Evolutionary conservation across 2,113 vertebrate genomes (phyloP).

Genomic region (Columbina picui): DNA sequence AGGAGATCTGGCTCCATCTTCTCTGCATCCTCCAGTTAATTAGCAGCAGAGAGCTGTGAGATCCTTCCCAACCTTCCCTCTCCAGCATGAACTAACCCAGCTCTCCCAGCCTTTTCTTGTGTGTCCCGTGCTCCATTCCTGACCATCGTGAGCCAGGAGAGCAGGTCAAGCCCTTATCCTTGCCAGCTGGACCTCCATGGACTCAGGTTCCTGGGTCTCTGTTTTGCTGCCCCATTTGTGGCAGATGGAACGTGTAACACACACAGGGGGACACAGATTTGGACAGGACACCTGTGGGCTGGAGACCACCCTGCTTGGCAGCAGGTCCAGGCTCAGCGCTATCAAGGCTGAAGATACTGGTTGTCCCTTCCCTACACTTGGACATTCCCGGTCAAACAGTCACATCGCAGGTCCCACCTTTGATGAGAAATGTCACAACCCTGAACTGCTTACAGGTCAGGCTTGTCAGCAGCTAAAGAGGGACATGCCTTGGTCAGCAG

Average conservation of each 20-base stretch:
- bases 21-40: not conserved
- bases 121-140: not conserved
- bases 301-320: not conserved
- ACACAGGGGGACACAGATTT: not conserved
- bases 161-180: not conserved
- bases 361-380: not conserved
- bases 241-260: not conserved
- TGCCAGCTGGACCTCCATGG: not conserved
- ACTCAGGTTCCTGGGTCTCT: not conserved
- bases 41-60: not conserved
- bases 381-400: not conserved
- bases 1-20: not conserved
- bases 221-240: not conserved
- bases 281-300: not conserved
- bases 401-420: not conserved
- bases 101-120: not conserved
- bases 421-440: not conserved
- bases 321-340: not conserved
- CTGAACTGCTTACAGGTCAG: not conserved
- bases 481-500: not conserved
- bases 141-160: not conserved
- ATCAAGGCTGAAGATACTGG: not conserved
- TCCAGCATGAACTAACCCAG: not conserved
- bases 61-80: not conserved
- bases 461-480: not conserved